Evolutionary conservation across 2,113 vertebrate species (phyloP).

Genomic region (Chlorodrepanis virens): DNA sequence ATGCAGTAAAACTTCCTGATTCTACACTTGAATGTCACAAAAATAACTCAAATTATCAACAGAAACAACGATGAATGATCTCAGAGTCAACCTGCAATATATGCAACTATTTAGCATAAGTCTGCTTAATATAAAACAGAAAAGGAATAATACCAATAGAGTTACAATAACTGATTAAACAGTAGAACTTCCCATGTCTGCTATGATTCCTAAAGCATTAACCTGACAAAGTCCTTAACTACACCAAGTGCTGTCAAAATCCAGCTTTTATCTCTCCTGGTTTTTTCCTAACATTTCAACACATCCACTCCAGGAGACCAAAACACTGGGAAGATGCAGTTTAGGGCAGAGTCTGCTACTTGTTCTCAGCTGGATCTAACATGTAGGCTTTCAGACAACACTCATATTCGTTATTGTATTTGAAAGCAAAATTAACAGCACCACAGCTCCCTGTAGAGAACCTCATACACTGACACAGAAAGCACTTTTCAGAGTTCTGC

Average conservation of each 20-base stretch:
- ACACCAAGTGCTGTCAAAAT: not conserved
- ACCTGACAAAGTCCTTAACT: not conserved
- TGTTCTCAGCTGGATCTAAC: not conserved
- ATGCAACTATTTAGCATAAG: not conserved
- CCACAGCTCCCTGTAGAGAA: not conserved
- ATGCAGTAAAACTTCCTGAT: not conserved
- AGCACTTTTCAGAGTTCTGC: not conserved
- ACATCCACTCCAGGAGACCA: not conserved
- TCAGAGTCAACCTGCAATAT: not conserved
- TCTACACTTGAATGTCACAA: not conserved
- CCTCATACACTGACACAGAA: accelerated
- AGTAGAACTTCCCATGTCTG: not conserved
- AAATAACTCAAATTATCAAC: not conserved
- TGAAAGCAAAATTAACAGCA: not conserved
- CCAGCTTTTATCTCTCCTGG: not conserved
- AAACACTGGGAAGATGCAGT: not conserved
- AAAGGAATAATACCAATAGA: not conserved
- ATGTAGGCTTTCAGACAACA: not conserved
- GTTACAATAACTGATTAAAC: not conserved
- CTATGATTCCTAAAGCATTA: not conserved
- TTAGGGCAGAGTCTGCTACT: not conserved
- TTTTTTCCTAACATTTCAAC: not conserved
- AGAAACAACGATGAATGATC: not conserved
- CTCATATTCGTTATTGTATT: not conserved
- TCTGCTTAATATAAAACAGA: not conserved